Base-by-base conservation (phyloP, 2,113 vertebrate species). In the Xyrauchen texanus region DNA sequence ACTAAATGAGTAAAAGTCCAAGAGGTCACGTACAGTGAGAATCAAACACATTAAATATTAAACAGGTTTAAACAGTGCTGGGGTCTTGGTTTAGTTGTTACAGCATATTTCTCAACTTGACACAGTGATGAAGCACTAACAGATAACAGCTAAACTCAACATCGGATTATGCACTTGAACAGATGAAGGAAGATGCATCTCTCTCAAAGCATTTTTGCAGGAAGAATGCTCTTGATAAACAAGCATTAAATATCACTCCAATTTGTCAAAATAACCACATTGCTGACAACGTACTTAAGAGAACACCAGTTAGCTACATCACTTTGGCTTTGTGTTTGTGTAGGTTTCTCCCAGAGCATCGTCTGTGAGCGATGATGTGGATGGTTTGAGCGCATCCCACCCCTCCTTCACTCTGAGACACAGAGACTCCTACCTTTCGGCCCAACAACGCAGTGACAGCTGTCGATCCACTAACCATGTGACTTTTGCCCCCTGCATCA, bases 401-500 rank as follows among this genome's bases (percentile, higher is more conserved):
- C 74, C 47, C 47, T 4, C 62, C 2, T 85, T 53, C 84, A 47
- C 57, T 0, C 82, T 90, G 71, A 86, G 89, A 10, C 93, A 93
- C 84, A 96, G 93, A 63, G 95, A 96, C 78, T 93, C 94, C 0
- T 95, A 94, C 87, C 89, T 94, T n/a, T 91, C 93, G 81, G 94
- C 95, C 82, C 89, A 94, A 82, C 93, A 86, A 93, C 94, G 89
- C 91, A 93, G 64, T 92, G 86, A 81, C 75, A 88, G 81, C 34
- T 61, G 74, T 78, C 84, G 89, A 80, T 58, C 81, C 63, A 49
- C 63, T n/a, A 66, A 34, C 44, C 68, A 10, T 77, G 87, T 68
- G 92, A 90, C 84, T 74, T 44, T 85, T 86, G 53, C 92, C 90
- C 84, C 49, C 81, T 75, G 83, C 67, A 6, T 51, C 83, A 85